Percentiles rank a stretch among this genome's conserved stretches.
phyloP scores from a whole-genome alignment of 2,113 vertebrate genomes.

The Oreocharis arfaki region DNA sequence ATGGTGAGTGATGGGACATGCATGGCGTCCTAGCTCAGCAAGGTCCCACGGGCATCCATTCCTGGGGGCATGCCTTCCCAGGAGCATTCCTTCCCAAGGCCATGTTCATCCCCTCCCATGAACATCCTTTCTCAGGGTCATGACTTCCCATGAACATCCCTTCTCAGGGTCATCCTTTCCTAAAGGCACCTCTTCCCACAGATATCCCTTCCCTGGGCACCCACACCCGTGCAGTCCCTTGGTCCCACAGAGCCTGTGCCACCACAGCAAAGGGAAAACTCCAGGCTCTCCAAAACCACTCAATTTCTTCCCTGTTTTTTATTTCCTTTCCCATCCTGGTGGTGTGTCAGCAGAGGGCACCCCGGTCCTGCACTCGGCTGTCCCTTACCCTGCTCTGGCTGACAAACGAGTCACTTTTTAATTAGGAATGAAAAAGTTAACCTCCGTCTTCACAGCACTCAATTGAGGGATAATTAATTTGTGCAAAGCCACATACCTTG shows the following conservation, averaged over 20 bases:
- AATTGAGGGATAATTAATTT: neutral
- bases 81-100: rapidly evolving
- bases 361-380: rapidly evolving
- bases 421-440: neutral
- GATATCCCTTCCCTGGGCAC: neutral
- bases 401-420: neutral
- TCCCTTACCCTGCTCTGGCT: neutral
- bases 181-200: neutral
- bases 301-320: neutral
- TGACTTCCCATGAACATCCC: too few species aligned
- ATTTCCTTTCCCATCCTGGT: neutral
- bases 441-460: neutral
- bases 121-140: neutral
- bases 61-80: neutral
- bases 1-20: neutral
- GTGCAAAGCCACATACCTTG: rapidly evolving
- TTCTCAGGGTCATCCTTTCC: neutral
- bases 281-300: neutral
- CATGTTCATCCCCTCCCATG: neutral
- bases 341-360: constrained; percentile 31
- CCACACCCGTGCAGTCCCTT: neutral
- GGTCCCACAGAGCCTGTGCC: rapidly evolving
- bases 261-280: neutral
- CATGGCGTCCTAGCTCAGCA: neutral
- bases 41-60: rapidly evolving